A percentile compares a stretch with the other conserved stretches of the same genome.
phyloP scores from a whole-genome alignment of 2,113 vertebrate genomes.

The Pygathrix nemaeus region DNA sequence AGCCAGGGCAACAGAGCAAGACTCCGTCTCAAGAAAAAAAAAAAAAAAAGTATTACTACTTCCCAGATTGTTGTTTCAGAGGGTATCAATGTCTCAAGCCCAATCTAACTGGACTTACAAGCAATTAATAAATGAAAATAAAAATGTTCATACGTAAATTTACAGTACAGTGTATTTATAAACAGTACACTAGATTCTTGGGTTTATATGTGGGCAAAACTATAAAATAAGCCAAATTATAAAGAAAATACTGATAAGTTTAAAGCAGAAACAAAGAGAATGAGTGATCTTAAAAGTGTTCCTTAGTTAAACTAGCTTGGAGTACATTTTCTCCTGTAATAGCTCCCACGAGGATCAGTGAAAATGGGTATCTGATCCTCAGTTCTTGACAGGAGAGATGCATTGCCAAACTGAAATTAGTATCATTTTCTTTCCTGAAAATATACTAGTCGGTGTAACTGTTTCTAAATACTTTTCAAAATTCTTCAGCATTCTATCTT shows the following conservation, averaged over 20 bases:
- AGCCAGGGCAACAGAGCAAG: too few species aligned
- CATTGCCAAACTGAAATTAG: not conserved
- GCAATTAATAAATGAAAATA: not conserved
- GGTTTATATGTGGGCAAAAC: not conserved
- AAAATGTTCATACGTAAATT: not conserved
- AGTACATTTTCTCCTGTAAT: not conserved
- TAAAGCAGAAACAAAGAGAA: slow-evolving; percentile 16
- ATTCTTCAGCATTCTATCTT: not conserved
- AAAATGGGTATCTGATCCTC: not conserved
- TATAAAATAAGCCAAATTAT: not conserved
- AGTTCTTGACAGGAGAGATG: not conserved
- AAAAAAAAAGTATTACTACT: not conserved
- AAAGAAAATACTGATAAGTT: not conserved
- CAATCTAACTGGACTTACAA: not conserved
- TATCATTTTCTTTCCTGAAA: not conserved
- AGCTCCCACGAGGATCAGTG: not conserved
- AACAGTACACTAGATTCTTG: not conserved
- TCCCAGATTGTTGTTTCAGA: not conserved
- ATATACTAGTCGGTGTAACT: not conserved
- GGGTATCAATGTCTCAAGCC: not conserved
- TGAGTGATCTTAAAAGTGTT: not conserved
- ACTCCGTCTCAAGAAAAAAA: too few species aligned
- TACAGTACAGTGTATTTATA: not conserved
- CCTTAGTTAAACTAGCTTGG: not conserved
- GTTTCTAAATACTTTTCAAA: not conserved